These are phyloP conservation scores for Sussaba pulchella DNA, from an alignment of 2,888 invertebrate genomes.

Conservation along the genomic window DNA sequence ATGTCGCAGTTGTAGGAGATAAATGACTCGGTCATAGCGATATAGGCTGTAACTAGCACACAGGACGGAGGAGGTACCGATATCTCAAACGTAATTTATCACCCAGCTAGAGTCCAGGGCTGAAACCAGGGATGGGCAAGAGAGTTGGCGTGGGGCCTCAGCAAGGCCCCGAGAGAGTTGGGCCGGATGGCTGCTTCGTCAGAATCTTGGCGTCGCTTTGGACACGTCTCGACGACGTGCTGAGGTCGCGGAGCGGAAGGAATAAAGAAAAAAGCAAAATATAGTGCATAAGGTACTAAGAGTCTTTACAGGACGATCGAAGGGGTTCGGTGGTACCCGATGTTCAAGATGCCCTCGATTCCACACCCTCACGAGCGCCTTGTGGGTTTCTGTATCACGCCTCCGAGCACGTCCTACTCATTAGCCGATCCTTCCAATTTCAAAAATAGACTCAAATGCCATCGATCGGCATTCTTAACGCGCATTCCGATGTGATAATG, in stretches of 20 bases:
- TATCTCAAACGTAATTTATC: constrained; percentile 82
- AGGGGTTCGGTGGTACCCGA: too few species aligned
- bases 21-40: constrained; percentile 52
- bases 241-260: constrained; percentile 62
- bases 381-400: constrained; percentile 76
- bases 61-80: constrained; percentile 81
- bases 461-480: constrained; percentile 74
- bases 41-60: constrained; percentile 71
- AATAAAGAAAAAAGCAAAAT: constrained; percentile 58
- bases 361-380: background rate
- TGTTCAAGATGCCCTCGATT: background rate
- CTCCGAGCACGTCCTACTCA: constrained; percentile 79
- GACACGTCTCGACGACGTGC: constrained; percentile 50
- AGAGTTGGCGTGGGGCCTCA: constrained; percentile 36
- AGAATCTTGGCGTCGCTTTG: constrained; percentile 27
- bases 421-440: constrained; percentile 80
- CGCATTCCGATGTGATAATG: constrained; percentile 33
- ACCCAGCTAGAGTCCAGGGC: constrained; percentile 72
- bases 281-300: too few species aligned
- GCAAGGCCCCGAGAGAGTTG: constrained; percentile 42
- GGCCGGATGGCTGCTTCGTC: constrained; percentile 22
- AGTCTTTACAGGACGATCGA: background rate
- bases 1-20: constrained; percentile 60
- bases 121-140: constrained; percentile 57
- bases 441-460: constrained; percentile 74